Evolutionary conservation across 2,888 invertebrate species (phyloP).

Genomic region (Zelleria hepariella): DNA sequence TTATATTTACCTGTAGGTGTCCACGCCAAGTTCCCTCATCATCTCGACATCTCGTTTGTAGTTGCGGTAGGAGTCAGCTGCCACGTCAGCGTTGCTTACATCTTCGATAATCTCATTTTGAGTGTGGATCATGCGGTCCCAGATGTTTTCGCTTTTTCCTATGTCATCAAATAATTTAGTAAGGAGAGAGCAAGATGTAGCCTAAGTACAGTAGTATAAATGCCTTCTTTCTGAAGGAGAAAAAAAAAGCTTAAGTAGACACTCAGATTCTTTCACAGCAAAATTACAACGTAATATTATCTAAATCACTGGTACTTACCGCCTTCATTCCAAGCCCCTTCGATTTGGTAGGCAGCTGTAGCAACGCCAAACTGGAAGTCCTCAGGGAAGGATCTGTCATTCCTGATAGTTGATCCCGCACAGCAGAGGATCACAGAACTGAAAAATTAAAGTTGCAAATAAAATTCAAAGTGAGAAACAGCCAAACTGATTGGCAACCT

Average conservation of each 20-base stretch:
- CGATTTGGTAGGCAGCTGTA: constrained; percentile 10
- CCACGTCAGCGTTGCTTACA: constrained; percentile 72
- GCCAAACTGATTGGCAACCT: too few relatives aligned
- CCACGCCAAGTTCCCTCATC: constrained; percentile 55
- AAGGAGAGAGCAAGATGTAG: too few relatives aligned
- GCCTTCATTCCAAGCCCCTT: constrained; percentile 10
- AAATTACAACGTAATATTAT: too few relatives aligned
- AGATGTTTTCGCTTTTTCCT: constrained; percentile 75
- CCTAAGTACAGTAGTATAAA: too few relatives aligned
- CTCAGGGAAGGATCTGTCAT: constrained; percentile 4
- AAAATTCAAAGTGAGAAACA: too few relatives aligned
- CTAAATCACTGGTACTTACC: constrained; percentile 8
- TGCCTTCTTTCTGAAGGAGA: too few relatives aligned
- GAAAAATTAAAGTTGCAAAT: too few relatives aligned
- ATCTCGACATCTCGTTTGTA: constrained; percentile 68
- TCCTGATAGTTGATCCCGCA: neutral
- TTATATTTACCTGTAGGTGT: too few relatives aligned
- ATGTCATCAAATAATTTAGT: constrained; percentile 17
- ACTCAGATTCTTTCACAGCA: too few relatives aligned
- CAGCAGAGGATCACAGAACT: neutral
- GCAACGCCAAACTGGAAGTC: constrained; percentile 9
- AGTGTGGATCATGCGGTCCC: constrained; percentile 63
- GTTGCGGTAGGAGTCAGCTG: constrained; percentile 76
- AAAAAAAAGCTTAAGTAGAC: too few relatives aligned
- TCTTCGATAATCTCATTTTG: constrained; percentile 30